A percentile compares a stretch with the other conserved stretches of the same genome.
These are phyloP conservation scores for Fragum fragum DNA, from an alignment of 2,888 invertebrate genomes.

Conservation along the genomic window DNA sequence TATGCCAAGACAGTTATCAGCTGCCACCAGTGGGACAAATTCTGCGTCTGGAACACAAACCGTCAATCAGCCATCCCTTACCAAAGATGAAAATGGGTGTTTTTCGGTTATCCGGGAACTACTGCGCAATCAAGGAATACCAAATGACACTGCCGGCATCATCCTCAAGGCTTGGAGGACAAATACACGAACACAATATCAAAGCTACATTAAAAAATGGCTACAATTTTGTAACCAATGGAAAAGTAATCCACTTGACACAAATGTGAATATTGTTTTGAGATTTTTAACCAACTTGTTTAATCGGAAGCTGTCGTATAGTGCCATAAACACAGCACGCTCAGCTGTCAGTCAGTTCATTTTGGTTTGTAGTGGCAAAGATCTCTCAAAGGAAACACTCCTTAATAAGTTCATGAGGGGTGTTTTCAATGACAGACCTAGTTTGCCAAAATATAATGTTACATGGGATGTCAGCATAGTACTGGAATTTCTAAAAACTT, in stretches of 20 bases:
- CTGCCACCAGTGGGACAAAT: not conserved
- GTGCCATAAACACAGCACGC: constrained; percentile 30
- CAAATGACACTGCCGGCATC: constrained; percentile 44
- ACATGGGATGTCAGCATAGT: constrained; percentile 63
- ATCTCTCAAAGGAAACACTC: constrained; percentile 25
- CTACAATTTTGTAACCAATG: constrained; percentile 30
- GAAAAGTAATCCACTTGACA: constrained; percentile 28
- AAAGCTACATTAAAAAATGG: constrained; percentile 54
- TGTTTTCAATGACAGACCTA: constrained; percentile 46
- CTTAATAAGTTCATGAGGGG: constrained; percentile 57
- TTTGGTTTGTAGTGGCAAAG: constrained; percentile 6
- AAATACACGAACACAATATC: constrained; percentile 56
- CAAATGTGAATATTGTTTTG: constrained; percentile 27
- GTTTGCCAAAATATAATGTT: constrained; percentile 47
- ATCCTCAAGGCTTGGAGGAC: constrained; percentile 56
- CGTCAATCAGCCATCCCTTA: not conserved
- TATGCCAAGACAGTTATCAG: not conserved
- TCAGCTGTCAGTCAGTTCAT: not conserved
- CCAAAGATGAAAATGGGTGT: not conserved
- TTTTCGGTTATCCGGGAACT: constrained; percentile 53
- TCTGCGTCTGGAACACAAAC: not conserved
- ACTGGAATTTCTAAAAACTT: constrained; percentile 36
- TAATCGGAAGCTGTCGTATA: constrained; percentile 43
- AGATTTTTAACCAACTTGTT: constrained; percentile 45
- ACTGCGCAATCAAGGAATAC: constrained; percentile 41